Evolutionary conservation across 2,888 invertebrate genomes (phyloP).

Genomic region (Sarcophaga subvicina): DNA sequence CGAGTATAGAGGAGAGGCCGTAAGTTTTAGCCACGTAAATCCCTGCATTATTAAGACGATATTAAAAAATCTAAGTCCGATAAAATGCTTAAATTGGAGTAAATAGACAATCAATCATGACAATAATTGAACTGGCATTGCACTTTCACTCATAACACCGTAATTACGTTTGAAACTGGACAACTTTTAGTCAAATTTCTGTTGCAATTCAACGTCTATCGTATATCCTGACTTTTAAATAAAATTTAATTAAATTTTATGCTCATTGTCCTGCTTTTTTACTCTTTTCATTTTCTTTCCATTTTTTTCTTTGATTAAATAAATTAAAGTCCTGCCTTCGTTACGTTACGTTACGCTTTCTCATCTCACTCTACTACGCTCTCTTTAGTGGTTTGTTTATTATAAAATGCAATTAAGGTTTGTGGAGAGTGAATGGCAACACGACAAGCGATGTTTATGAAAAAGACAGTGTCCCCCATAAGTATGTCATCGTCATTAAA

Average conservation of each 20-base stretch:
- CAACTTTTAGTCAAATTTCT: too few species aligned
- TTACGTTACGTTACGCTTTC: neutral
- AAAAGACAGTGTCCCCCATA: neutral
- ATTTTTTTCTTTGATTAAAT: conserved; percentile 8
- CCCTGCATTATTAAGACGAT: too few species aligned
- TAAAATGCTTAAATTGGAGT: too few species aligned
- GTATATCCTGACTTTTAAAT: neutral
- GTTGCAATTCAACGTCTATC: neutral
- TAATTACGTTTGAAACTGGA: too few species aligned
- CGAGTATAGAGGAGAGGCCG: too few species aligned
- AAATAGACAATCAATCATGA: too few species aligned
- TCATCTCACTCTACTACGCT: neutral
- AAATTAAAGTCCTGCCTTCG: neutral
- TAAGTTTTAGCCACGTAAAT: too few species aligned
- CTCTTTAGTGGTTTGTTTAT: neutral
- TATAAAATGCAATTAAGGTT: conserved; percentile 26
- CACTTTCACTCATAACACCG: too few species aligned
- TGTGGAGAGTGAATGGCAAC: conserved; percentile 18
- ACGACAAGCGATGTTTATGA: neutral
- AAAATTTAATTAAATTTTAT: conserved; percentile 14
- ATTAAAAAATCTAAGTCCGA: accelerated
- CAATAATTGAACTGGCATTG: too few species aligned
- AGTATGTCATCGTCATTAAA: conserved; percentile 19
- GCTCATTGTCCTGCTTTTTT: neutral
- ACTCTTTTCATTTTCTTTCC: too few species aligned